Evolutionary conservation across 2,113 vertebrate genomes (phyloP), one percentile per base, ranked within the genome.

Genomic region (Haemorhous mexicanus): DNA sequence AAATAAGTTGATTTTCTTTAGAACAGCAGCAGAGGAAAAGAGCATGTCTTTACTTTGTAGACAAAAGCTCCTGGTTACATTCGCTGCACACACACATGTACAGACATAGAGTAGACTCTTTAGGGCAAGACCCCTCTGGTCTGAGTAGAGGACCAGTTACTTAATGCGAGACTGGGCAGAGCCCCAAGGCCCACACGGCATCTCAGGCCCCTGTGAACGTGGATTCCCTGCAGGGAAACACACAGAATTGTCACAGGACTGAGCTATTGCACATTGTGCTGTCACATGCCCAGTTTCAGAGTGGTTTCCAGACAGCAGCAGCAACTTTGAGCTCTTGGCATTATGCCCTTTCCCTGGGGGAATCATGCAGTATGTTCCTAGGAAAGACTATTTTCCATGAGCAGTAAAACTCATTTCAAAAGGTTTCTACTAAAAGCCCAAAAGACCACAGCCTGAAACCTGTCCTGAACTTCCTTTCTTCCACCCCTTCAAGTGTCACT

Each of bases 11-110:
- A 33, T 76, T 90, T 90, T 73, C 59, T 79, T 76, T 35, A 73
- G 32, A 30, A 74, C 4, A 61, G 44, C 47, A 63, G 21, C 21
- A 64, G 41, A 69, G 22, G 32, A 83, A 64, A 83, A 4, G 2
- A 79, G 35, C 9, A 24, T 2, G 5, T 33, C 41, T 59, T 24
- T 43, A 18, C 46, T 41, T 62, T 13, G 35, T 13, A 82, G 55
- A 37, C 32, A 55, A 32, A 59, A 82, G 35, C 20, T 79, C n/a
- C 64, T 66, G 43, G 37, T 62, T 76, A 37, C 10, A 4, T 18
- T 81, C 52, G 10, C 24, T 63, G 28, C 32, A 50, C 2, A 7
- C 20, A 56, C 20, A 33, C 17, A 17, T 0, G 2, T 3, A 56
- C 30, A 39, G 12, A 46, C 37, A 50, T 4, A 43, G 27, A 23